phyloP scores from a whole-genome alignment of 2,888 invertebrate species.

The Criorhina ranunculi region DNA sequence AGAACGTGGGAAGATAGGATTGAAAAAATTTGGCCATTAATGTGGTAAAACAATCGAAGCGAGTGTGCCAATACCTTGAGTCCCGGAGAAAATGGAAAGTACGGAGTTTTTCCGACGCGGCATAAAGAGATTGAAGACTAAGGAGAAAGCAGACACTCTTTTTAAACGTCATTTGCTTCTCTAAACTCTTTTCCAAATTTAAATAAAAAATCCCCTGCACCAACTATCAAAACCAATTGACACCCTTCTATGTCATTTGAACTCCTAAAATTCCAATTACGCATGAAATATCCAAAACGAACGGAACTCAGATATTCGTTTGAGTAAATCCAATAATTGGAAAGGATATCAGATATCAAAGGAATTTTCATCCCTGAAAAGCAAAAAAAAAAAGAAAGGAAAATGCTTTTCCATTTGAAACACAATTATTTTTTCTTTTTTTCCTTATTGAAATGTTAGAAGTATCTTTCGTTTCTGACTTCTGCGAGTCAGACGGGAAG shows the following conservation, averaged over 20 bases:
- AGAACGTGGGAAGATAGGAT: too few relatives aligned
- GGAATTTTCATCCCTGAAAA: constrained; percentile 38
- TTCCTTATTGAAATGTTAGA: constrained; percentile 45
- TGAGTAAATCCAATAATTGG: constrained; percentile 63
- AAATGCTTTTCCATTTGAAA: constrained; percentile 37
- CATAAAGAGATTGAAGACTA: too few relatives aligned
- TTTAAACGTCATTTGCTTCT: too few relatives aligned
- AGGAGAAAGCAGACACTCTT: too few relatives aligned
- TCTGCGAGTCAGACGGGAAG: constrained; percentile 5
- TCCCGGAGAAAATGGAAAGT: too few relatives aligned
- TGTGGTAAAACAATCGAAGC: too few relatives aligned
- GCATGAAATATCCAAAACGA: not conserved
- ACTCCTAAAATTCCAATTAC: not conserved
- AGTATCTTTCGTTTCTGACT: too few relatives aligned
- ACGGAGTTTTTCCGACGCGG: too few relatives aligned
- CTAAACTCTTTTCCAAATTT: too few relatives aligned
- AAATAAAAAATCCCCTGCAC: too few relatives aligned
- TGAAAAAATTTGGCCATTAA: too few relatives aligned
- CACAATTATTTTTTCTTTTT: constrained; percentile 50
- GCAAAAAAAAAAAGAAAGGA: not conserved
- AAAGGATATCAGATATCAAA: constrained; percentile 68
- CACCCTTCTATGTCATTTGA: constrained; percentile 6
- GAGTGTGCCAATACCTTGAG: too few relatives aligned
- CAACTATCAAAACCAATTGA: not conserved
- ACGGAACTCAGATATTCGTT: constrained; percentile 40